phyloP scores from a whole-genome alignment of 2,113 vertebrate genomes.

The Nothobranchius furzeri region DNA sequence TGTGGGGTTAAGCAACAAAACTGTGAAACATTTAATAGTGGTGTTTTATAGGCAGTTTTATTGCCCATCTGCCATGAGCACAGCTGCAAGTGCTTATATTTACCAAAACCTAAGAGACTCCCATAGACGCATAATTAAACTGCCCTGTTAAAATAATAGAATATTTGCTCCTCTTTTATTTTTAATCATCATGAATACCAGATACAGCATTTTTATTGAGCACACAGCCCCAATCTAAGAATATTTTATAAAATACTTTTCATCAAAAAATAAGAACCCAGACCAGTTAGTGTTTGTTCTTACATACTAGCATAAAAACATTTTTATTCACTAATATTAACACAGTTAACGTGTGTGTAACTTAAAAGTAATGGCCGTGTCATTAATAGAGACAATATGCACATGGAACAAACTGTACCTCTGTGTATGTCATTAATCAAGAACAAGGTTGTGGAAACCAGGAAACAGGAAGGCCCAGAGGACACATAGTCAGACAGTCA shows the following conservation, averaged over 20 bases:
- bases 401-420: slow-evolving; percentile 28
- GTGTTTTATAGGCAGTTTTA: slow-evolving; percentile 68
- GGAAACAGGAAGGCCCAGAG: slow-evolving; percentile 5
- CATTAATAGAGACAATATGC: slow-evolving; percentile 69
- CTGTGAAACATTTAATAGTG: slow-evolving; percentile 62
- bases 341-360: slow-evolving; percentile 60
- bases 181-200: slow-evolving; percentile 31
- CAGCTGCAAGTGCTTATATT: slow-evolving; percentile 55
- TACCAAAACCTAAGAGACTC: slow-evolving; percentile 45
- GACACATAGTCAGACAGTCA: slow-evolving; percentile 5
- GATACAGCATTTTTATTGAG: slow-evolving; percentile 3
- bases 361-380: slow-evolving; percentile 65
- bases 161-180: slow-evolving; percentile 25
- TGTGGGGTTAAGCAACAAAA: slow-evolving; percentile 54
- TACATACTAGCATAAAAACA: slow-evolving; percentile 31
- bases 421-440: slow-evolving; percentile 66
- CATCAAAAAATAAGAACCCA: not conserved
- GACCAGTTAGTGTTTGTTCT: slow-evolving; percentile 38
- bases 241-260: slow-evolving; percentile 9
- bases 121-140: slow-evolving; percentile 51
- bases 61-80: slow-evolving; percentile 51
- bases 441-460: slow-evolving; percentile 55
- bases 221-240: not conserved
- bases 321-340: slow-evolving; percentile 59
- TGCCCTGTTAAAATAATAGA: slow-evolving; percentile 24